Percentiles rank a stretch among this genome's conserved stretches.
These are phyloP conservation scores for Zaprionus camerounensis DNA, from an alignment of 1,140 invertebrate genomes.

Conservation along the genomic window DNA sequence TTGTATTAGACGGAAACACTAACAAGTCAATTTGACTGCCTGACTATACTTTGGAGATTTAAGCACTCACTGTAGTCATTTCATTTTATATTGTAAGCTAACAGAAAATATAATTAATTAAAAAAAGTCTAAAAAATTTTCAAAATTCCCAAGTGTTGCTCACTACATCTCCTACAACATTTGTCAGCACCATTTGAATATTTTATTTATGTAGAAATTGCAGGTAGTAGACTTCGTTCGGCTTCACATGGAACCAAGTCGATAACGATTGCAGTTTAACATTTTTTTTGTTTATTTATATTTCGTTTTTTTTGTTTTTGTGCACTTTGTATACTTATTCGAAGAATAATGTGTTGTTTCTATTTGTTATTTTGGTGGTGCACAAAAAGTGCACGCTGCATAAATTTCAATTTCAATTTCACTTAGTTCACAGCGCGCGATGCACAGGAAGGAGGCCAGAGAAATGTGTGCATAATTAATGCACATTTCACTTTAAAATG, in stretches of 20 bases:
- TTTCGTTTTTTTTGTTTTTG: neutral
- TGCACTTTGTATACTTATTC: slow-evolving; percentile 9
- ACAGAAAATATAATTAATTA: neutral
- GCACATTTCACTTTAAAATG: slow-evolving; percentile 82
- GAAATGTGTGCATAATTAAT: slow-evolving; percentile 76
- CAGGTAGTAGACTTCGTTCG: neutral
- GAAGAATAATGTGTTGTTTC: slow-evolving; percentile 12
- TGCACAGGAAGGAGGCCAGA: slow-evolving; percentile 19
- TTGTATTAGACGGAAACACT: no score
- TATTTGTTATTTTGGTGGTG: slow-evolving; percentile 21
- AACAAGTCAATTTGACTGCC: no score
- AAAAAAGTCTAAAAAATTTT: neutral
- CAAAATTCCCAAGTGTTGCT: neutral
- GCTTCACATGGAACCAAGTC: neutral
- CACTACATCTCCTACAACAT: slow-evolving; percentile 22
- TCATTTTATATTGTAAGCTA: neutral
- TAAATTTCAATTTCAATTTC: slow-evolving; percentile 55
- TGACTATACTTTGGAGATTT: no score
- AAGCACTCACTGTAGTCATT: neutral
- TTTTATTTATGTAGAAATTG: slow-evolving; percentile 27
- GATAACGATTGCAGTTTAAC: neutral
- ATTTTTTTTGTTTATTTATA: slow-evolving; percentile 8
- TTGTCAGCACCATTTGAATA: slow-evolving; percentile 19
- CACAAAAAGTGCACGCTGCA: slow-evolving; percentile 32
- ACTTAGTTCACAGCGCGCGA: slow-evolving; percentile 39